These are phyloP conservation scores for Sorex maritimensis DNA, from an alignment of 2,797 vertebrate genomes.

Conservation along the genomic window DNA sequence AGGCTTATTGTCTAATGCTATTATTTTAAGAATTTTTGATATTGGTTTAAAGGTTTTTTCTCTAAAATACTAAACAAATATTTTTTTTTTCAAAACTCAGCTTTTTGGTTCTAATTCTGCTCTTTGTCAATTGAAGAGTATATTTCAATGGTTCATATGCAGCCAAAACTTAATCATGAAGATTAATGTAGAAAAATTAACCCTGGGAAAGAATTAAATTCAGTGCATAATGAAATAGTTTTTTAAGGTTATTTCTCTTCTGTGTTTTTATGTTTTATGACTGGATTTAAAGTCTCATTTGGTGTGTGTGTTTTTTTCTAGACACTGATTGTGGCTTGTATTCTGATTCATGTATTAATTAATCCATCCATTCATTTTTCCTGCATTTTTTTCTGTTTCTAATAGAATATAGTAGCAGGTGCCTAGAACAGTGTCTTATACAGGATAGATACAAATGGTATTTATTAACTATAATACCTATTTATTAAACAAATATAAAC, in stretches of 20 bases:
- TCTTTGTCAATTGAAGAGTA: constrained; percentile 52
- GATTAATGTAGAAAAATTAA: constrained; percentile 48
- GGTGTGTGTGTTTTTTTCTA: neutral
- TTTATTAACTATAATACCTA: neutral
- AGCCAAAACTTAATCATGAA: constrained; percentile 70
- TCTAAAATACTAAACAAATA: constrained; percentile 36
- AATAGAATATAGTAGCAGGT: neutral
- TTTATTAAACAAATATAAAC: constrained; percentile 24
- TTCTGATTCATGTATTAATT: neutral
- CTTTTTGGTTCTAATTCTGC: constrained; percentile 52
- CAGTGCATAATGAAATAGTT: constrained; percentile 50
- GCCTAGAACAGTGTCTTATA: neutral
- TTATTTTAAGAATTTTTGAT: no score
- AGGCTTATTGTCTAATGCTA: constrained; percentile 37
- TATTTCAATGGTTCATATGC: constrained; percentile 72
- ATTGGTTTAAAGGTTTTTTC: neutral
- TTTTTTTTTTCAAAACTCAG: constrained; percentile 43
- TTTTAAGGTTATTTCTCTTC: constrained; percentile 27
- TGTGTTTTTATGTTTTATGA: constrained; percentile 46
- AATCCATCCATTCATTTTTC: neutral
- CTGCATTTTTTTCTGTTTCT: neutral
- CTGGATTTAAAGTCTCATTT: constrained; percentile 45
- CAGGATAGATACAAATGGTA: constrained; percentile 21
- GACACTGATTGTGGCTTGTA: neutral
- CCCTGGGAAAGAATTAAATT: constrained; percentile 49